These are phyloP conservation scores for Branchinecta sandiegonensis DNA, from an alignment of 2,888 invertebrate genomes.

Conservation along the genomic window DNA sequence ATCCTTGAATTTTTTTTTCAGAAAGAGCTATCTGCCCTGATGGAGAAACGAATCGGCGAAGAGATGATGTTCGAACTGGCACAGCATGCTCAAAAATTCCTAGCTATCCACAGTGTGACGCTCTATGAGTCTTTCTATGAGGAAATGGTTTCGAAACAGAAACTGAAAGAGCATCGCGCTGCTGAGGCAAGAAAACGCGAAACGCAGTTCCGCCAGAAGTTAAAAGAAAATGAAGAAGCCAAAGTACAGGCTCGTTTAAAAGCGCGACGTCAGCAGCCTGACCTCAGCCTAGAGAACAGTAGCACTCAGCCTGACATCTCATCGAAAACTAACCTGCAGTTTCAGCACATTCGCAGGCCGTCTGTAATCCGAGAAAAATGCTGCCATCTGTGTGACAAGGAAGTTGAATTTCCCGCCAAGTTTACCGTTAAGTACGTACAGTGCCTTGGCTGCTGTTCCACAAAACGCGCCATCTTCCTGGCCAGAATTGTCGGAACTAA, in stretches of 20 bases:
- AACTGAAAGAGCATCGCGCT: slow-evolving; percentile 33
- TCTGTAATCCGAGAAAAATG: background rate
- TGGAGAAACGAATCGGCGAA: slow-evolving; percentile 49
- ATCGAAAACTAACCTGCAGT: background rate
- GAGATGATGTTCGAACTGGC: slow-evolving; percentile 76
- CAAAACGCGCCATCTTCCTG: slow-evolving; percentile 14
- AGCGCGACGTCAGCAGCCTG: slow-evolving; percentile 6
- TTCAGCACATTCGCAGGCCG: background rate
- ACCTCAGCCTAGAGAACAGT: background rate
- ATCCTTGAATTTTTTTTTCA: slow-evolving; percentile 36
- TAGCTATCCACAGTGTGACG: slow-evolving; percentile 65
- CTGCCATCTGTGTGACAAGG: slow-evolving; percentile 9
- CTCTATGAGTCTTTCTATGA: slow-evolving; percentile 71
- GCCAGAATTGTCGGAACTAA: slow-evolving; percentile 17
- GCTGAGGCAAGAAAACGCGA: slow-evolving; percentile 23
- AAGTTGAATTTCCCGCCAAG: slow-evolving; percentile 15
- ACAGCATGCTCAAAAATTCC: slow-evolving; percentile 60
- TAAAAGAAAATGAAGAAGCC: background rate
- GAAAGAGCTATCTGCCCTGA: slow-evolving; percentile 44
- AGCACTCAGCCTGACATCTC: background rate
- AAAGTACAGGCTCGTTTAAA: background rate
- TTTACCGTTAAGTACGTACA: slow-evolving; percentile 10
- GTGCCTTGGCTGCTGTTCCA: slow-evolving; percentile 18
- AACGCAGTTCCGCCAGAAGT: background rate
- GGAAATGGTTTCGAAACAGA: slow-evolving; percentile 64